phyloP scores from a whole-genome alignment of 2,113 vertebrate species.

The Neogale vison region DNA sequence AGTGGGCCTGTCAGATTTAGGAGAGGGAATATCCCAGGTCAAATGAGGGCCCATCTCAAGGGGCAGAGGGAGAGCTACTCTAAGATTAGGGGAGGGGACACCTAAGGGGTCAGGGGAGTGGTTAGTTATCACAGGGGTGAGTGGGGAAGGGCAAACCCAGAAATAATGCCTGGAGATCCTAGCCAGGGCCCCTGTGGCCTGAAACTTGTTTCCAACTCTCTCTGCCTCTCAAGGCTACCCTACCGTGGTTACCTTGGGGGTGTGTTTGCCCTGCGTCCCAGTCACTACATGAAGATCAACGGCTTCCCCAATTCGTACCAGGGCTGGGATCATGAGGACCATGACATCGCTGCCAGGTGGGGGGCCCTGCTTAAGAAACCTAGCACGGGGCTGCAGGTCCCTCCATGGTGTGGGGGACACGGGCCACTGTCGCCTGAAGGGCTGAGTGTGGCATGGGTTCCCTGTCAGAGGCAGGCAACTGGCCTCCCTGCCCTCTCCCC shows the following conservation, averaged over 20 bases:
- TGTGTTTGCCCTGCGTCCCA: constrained; percentile 86
- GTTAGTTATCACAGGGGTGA: background rate
- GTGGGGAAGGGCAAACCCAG: background rate
- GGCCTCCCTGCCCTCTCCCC: background rate
- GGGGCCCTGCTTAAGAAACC: background rate
- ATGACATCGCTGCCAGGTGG: constrained; percentile 88
- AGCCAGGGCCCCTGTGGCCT: no score
- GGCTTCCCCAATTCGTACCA: constrained; percentile 90
- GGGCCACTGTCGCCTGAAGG: background rate
- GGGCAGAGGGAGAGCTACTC: background rate
- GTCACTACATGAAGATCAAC: constrained; percentile 89
- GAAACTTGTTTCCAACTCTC: background rate
- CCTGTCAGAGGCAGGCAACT: background rate
- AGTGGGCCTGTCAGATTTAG: background rate
- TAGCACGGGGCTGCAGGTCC: background rate
- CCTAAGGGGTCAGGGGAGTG: background rate
- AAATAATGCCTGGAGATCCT: background rate
- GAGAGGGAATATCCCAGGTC: background rate
- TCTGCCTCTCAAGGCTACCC: constrained; percentile 83
- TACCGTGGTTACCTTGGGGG: constrained; percentile 89
- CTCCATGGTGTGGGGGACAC: rapidly evolving
- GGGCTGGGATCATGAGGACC: constrained; percentile 90
- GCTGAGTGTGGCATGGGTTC: no score
- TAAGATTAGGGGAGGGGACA: background rate
- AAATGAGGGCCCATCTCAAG: background rate